Percentiles rank a stretch among this genome's conserved stretches.
These are phyloP conservation scores for Acanthisitta chloris DNA, from an alignment of 2,113 vertebrate genomes.

Conservation along the genomic window DNA sequence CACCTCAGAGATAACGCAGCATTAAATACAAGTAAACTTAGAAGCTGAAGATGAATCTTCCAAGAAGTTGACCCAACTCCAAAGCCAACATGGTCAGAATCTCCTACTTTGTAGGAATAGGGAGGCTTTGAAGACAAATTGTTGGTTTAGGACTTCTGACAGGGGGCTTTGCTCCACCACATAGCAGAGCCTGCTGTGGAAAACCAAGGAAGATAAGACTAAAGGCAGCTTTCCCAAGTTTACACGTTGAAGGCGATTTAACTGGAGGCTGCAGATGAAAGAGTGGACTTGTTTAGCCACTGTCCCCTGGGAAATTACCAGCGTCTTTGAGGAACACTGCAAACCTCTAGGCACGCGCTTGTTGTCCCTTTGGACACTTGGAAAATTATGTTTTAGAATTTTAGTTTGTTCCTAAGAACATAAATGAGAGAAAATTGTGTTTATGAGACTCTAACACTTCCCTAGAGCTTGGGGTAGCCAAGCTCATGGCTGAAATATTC, in stretches of 20 bases:
- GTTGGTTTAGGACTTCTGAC: background rate
- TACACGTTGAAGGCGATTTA: background rate
- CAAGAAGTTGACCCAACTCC: background rate
- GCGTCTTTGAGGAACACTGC: background rate
- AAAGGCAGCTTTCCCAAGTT: background rate
- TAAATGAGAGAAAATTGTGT: background rate
- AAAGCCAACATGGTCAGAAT: background rate
- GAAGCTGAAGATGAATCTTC: background rate
- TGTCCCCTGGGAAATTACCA: background rate
- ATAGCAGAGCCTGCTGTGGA: background rate
- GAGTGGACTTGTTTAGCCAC: background rate
- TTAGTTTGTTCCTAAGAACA: background rate
- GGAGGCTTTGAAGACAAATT: background rate
- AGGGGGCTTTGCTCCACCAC: background rate
- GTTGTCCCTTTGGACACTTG: background rate
- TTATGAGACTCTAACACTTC: background rate
- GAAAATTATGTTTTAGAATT: background rate
- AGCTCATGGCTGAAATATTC: background rate
- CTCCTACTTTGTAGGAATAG: background rate
- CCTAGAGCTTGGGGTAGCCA: background rate
- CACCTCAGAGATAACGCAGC: background rate
- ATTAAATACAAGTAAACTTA: background rate
- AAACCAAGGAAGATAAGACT: background rate
- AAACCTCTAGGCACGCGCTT: background rate
- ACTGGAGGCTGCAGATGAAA: background rate